A percentile compares a stretch with the other conserved stretches of the same genome.
phyloP scores from a whole-genome alignment of 2,113 vertebrate genomes.

The Hippolais icterina region DNA sequence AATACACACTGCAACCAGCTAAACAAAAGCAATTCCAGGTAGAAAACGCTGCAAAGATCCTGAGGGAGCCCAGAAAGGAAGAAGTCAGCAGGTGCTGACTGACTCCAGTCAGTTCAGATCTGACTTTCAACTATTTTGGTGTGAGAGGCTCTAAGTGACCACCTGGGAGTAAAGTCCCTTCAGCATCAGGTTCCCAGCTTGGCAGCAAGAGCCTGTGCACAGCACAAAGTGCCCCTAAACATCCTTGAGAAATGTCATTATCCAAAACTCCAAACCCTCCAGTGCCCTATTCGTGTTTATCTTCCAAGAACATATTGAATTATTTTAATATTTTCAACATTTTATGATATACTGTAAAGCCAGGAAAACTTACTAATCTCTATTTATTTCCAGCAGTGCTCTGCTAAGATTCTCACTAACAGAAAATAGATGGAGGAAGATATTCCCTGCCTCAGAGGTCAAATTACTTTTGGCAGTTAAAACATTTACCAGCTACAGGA shows the following conservation, averaged over 20 bases:
- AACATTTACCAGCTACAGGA: background rate
- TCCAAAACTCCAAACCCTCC: background rate
- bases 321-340: background rate
- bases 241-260: background rate
- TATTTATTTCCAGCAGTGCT: background rate
- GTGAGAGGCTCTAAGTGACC: background rate
- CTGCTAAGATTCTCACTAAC: background rate
- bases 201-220: background rate
- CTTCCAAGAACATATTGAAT: background rate
- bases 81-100: background rate
- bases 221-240: background rate
- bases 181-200: background rate
- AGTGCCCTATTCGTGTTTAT: background rate
- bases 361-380: background rate
- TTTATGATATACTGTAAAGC: background rate
- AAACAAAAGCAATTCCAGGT: background rate
- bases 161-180: background rate
- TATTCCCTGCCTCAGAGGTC: conserved; percentile 8
- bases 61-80: background rate
- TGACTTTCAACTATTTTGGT: background rate
- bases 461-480: background rate
- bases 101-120: background rate
- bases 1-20: background rate
- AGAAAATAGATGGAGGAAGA: background rate
- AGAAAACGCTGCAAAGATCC: background rate